These are phyloP conservation scores for Tonatia bakeri DNA, from an alignment of 2,113 vertebrate genomes.

Conservation along the genomic window DNA sequence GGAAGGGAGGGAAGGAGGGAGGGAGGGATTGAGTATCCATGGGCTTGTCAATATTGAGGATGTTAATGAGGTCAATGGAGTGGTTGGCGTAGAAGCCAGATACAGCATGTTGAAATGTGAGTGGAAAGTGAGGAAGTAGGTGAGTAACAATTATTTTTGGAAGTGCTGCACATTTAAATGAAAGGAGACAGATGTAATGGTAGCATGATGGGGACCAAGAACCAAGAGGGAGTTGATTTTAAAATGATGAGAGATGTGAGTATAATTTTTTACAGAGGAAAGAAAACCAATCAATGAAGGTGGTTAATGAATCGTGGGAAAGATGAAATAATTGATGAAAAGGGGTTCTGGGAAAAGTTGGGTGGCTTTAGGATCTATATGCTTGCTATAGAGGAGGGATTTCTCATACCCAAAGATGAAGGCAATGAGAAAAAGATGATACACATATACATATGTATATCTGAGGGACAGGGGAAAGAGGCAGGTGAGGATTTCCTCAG, in stretches of 20 bases:
- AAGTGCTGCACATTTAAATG: background rate
- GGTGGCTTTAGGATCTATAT: background rate
- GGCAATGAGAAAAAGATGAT: background rate
- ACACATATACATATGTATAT: background rate
- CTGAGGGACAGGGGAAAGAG: background rate
- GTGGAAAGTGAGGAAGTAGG: background rate
- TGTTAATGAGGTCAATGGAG: background rate
- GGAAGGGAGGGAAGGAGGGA: background rate
- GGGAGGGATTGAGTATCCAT: too few relatives aligned
- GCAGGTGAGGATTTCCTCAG: background rate
- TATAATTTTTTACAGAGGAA: slow-evolving; percentile 9
- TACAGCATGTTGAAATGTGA: background rate
- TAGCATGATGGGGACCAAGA: background rate
- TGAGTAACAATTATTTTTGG: background rate
- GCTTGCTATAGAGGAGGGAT: background rate
- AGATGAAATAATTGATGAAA: background rate
- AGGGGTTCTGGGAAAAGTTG: background rate
- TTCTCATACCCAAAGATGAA: background rate
- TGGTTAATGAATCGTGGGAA: background rate
- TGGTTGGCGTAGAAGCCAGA: background rate
- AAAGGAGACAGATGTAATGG: background rate
- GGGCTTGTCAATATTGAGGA: background rate
- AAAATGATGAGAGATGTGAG: background rate
- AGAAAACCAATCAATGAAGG: background rate
- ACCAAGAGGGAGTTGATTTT: background rate